phyloP scores from a whole-genome alignment of 2,797 vertebrate species.

The Hydrolagus colliei region DNA sequence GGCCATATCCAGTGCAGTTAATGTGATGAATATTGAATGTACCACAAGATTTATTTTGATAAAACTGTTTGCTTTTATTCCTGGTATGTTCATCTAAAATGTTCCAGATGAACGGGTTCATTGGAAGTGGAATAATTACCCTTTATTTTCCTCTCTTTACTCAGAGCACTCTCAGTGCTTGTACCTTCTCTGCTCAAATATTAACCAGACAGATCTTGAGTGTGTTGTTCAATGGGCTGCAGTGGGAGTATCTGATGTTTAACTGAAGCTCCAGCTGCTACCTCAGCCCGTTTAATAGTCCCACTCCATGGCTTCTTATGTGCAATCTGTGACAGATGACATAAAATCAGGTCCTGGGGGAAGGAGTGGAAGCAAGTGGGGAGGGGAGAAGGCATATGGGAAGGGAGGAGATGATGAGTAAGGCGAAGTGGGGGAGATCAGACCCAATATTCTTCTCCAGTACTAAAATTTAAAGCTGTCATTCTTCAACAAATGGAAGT shows the following conservation, averaged over 20 bases:
- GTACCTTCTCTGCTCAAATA: background rate
- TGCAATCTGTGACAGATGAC: background rate
- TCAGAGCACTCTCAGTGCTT: background rate
- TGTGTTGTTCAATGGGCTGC: background rate
- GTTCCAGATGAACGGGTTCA: too few species aligned
- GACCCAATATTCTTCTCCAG: too few species aligned
- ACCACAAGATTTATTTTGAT: too few species aligned
- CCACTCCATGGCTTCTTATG: too few species aligned
- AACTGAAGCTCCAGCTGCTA: background rate
- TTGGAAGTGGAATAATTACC: background rate
- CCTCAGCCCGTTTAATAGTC: background rate
- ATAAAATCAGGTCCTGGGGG: background rate
- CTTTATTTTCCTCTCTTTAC: background rate
- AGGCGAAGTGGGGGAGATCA: too few species aligned
- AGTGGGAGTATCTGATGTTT: background rate
- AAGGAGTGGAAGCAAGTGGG: background rate
- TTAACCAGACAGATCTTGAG: background rate
- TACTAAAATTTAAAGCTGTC: background rate
- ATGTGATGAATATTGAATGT: too few species aligned
- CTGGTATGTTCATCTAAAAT: too few species aligned
- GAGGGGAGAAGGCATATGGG: too few species aligned
- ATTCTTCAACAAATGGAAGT: background rate
- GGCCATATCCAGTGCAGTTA: too few species aligned
- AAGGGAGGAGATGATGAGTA: too few species aligned
- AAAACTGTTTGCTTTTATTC: too few species aligned